Evolutionary conservation across 1,140 invertebrate species (phyloP).

Genomic region (Caenorhabditis briggsae): DNA sequence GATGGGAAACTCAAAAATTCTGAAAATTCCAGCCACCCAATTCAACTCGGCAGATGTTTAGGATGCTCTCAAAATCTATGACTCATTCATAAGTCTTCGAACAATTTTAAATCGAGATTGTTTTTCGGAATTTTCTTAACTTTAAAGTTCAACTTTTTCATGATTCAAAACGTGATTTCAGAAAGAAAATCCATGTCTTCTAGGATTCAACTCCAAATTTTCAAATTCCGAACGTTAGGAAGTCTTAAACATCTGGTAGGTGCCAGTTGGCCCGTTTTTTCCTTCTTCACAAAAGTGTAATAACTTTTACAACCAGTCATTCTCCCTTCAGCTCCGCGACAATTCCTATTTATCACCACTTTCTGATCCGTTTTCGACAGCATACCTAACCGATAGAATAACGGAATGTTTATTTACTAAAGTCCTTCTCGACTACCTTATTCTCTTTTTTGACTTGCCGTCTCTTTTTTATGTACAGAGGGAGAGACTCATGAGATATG

Average conservation of each 20-base stretch:
- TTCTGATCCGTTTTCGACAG: too few relatives aligned
- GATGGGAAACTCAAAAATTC: too few relatives aligned
- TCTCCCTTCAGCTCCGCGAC: neutral
- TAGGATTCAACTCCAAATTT: too few relatives aligned
- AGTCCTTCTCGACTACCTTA: constrained; percentile 20
- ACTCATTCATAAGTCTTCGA: too few relatives aligned
- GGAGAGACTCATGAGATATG: neutral
- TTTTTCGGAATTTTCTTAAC: too few relatives aligned
- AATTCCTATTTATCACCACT: constrained; percentile 45
- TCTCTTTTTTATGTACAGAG: constrained; percentile 35
- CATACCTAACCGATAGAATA: neutral
- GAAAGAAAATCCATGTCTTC: too few relatives aligned
- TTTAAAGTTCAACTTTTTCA: too few relatives aligned
- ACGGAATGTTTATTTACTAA: constrained; percentile 41
- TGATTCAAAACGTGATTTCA: too few relatives aligned
- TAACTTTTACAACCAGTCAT: constrained; percentile 28
- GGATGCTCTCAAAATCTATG: too few relatives aligned
- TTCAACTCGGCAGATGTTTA: too few relatives aligned
- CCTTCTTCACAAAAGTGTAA: constrained; percentile 14
- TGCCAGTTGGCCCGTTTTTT: constrained; percentile 7
- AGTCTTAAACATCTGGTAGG: constrained; percentile 36
- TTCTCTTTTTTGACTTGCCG: neutral
- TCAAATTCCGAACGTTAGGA: neutral
- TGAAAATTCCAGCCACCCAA: too few relatives aligned
- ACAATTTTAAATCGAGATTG: too few relatives aligned